Base-by-base conservation (phyloP, 2,797 vertebrate species). In the Syngnathus acus region DNA sequence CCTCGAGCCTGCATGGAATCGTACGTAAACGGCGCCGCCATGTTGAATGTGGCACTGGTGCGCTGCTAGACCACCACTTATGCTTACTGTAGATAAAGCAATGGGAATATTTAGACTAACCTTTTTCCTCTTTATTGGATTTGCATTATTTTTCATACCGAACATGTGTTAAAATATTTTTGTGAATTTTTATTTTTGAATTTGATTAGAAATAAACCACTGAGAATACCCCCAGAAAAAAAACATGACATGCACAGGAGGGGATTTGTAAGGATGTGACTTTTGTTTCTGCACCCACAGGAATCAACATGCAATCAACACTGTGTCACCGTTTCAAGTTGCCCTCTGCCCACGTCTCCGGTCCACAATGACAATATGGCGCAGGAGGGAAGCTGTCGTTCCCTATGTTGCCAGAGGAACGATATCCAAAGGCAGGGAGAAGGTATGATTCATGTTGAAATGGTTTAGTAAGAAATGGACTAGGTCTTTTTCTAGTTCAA, bases 291-390 rank as follows among this genome's bases (percentile, higher is more conserved):
- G 16, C 37, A 13, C 60, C 13, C 42, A 62, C 91, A 98, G 96
- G 94, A 96, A 82, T 84, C 92, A 59, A 84, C 93, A 43, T 93
- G 90, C 87, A 84, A 82, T 48, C 90, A 90, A 77, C 94, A 92
- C 60, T 83, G 92, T 66, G 91, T 91, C 78, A 84, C 86, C 72
- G 92, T 91, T 83, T 84, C 95, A 82, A 94, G 88, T 80, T 84
- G 91, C 70, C 85, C 78, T 87, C 93, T 92, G 83, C 77, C 90
- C 72, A 88, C 92, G 17, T 84, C 92, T 21, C 87, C 91, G 0
- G 90, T 92, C 73, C 93, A 92, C 76, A 91, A 95, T 75, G 94
- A 94, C 68, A 94, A 94, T 72, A 79, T 45, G 60, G 39, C 77
- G 65, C 91, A 92, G 72, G 94, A 96, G 39, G 89, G 87, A 68